Conservation (phyloP, 2,113 vertebrate genomes). For the Nymphicus hollandicus region DNA sequence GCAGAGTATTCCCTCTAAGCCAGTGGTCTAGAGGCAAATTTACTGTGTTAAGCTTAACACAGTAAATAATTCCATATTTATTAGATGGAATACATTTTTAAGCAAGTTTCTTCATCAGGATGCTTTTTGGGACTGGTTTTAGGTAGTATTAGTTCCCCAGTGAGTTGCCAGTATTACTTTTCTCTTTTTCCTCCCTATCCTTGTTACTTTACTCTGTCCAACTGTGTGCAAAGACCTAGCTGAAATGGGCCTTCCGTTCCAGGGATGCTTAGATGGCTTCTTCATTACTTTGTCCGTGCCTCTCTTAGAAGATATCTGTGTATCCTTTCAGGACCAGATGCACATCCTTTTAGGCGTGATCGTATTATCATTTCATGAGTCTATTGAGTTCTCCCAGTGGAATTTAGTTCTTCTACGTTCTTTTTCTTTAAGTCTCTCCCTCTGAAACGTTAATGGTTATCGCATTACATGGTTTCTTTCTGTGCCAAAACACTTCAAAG, state of each 20-base stretch:
- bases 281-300: not conserved
- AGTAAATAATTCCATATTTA: not conserved
- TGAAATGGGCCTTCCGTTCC: not conserved
- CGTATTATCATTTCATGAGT: not conserved
- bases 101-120: not conserved
- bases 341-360: not conserved
- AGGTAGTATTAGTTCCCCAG: not conserved
- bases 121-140: not conserved
- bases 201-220: not conserved
- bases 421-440: not conserved
- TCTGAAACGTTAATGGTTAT: not conserved
- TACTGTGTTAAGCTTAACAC: not conserved
- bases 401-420: not conserved
- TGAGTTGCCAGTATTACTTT: not conserved
- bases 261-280: not conserved
- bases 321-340: not conserved
- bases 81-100: not conserved
- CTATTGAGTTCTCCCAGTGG: not conserved
- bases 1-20: not conserved
- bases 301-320: not conserved
- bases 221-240: not conserved
- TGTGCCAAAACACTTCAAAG: not conserved
- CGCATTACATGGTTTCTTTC: not conserved
- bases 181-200: accelerated
- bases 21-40: not conserved